Base-by-base conservation (phyloP, 92 coral and sea anemone genomes). In the Heliopora coerulea region DNA sequence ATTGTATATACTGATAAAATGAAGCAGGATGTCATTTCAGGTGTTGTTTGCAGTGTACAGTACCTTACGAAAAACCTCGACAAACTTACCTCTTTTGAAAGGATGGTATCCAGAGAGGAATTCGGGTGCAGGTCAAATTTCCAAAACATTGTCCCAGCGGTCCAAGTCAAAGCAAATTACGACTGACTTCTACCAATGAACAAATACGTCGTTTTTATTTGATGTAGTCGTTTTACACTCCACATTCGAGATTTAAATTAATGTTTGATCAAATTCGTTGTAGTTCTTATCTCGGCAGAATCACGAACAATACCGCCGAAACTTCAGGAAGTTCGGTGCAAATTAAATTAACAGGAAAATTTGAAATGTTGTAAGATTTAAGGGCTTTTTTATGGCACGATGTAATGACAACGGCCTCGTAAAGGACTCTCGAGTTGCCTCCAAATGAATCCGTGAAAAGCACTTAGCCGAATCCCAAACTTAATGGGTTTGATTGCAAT, bases 121-220 rank as follows among this genome's bases (percentile, higher is more conserved):
- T 81, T 88, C 0, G 99, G 99, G 57, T 90, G 96, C 88, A 95
- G 83, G 54, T 95, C 99, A 78, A 95, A 95, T 80, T 90, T 95
- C 99, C 99, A 95, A 87, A 95, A 95, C 99, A 95, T 95, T 74
- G 89, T 64, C 14, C 15, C 15, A 6, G 2, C 12, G 14, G 42
- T 37, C 42, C 42, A 37, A 37, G 42, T 4, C 4, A 37, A 11
- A 37, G 42, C 42, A 37, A 37, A 37, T 37, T 37, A 11, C 42
- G 42, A 37, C 11, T 37, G 4, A 37, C 11, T 4, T 11, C 11
- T 37, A 4, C 11, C 11, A 37, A 37, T 4, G 11, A 37, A 4
- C 42, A 4, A 37, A 37, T 37, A n/a, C n/a, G n/a, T n/a, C n/a
- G n/a, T n/a, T n/a, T 11, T 37, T 37, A 37, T 11, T 50, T 50